Conservation (phyloP, 64 coral and sea anemone species). For the Platygyra sinensis region DNA sequence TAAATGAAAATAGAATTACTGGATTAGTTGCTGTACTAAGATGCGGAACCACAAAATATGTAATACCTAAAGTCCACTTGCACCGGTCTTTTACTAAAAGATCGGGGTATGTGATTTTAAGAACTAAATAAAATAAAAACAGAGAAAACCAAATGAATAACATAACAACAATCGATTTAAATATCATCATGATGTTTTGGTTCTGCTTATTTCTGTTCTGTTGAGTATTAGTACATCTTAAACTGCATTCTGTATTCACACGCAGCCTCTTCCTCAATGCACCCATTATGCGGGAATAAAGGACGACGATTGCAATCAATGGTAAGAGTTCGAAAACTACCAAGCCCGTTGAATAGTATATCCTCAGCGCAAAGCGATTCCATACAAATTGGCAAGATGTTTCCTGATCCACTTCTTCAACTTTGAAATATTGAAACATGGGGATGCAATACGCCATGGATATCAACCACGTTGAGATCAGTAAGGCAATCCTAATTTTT, state of each 20-base stretch:
- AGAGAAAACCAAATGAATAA: not conserved
- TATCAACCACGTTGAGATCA: not conserved
- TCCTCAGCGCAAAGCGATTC: not conserved
- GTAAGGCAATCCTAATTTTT: not conserved
- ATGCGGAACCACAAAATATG: not conserved
- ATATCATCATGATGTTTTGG: constrained; percentile 10
- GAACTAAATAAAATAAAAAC: not conserved
- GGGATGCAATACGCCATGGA: not conserved
- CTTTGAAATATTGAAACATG: not conserved
- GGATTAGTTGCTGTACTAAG: not conserved
- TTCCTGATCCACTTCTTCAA: not conserved
- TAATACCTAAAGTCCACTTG: not conserved
- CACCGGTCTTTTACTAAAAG: not conserved
- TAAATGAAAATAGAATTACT: constrained; percentile 25
- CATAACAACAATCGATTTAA: not conserved
- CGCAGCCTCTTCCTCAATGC: not conserved
- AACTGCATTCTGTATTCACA: not conserved
- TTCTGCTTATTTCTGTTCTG: not conserved
- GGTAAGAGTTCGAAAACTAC: not conserved
- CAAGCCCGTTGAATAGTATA: not conserved
- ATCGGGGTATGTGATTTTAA: not conserved
- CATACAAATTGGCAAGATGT: not conserved
- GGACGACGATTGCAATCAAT: not conserved
- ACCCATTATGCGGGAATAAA: constrained; percentile 4
- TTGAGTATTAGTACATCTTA: not conserved